Evolutionary conservation across 35 echinoderm and acorn worm species (phyloP).

Genomic region (Patiria miniata): DNA sequence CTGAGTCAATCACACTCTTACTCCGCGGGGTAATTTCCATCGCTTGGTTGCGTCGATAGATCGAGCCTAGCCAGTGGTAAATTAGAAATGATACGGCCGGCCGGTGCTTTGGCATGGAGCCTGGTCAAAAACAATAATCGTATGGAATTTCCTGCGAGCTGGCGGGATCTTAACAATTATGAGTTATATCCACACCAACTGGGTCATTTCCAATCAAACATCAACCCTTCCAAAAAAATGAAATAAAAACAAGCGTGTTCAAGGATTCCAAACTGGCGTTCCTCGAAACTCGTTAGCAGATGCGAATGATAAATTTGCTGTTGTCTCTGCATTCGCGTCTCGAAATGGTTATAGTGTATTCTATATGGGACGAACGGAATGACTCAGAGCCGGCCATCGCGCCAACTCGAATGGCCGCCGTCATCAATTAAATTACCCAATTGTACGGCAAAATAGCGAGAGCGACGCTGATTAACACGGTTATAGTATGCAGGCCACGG

Average conservation of each 20-base stretch:
- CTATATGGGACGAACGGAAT: too few relatives aligned
- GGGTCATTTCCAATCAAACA: background rate
- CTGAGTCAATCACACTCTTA: slow-evolving; percentile 23
- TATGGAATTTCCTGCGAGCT: background rate
- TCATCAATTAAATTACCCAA: slow-evolving; percentile 4
- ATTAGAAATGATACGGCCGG: slow-evolving; percentile 33
- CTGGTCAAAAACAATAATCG: slow-evolving; percentile 20
- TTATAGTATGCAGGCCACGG: too few relatives aligned
- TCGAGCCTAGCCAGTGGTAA: slow-evolving; percentile 21
- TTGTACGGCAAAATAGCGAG: slow-evolving; percentile 4
- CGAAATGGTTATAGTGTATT: too few relatives aligned
- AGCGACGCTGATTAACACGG: too few relatives aligned
- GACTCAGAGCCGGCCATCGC: too few relatives aligned
- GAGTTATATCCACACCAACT: slow-evolving; percentile 9
- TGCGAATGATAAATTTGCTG: too few relatives aligned
- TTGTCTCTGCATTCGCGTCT: too few relatives aligned
- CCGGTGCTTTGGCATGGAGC: background rate
- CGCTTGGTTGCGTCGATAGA: slow-evolving; percentile 17
- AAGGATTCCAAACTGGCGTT: too few relatives aligned
- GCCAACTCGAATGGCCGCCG: background rate
- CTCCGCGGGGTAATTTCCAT: slow-evolving; percentile 14
- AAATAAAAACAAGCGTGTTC: too few relatives aligned
- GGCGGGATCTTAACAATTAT: slow-evolving; percentile 20
- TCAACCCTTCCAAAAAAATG: background rate
- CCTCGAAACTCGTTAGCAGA: too few relatives aligned